Percentiles rank a stretch among this genome's conserved stretches.
These are phyloP conservation scores for Plebejus anna DNA, from an alignment of 2,888 invertebrate genomes.

Conservation along the genomic window DNA sequence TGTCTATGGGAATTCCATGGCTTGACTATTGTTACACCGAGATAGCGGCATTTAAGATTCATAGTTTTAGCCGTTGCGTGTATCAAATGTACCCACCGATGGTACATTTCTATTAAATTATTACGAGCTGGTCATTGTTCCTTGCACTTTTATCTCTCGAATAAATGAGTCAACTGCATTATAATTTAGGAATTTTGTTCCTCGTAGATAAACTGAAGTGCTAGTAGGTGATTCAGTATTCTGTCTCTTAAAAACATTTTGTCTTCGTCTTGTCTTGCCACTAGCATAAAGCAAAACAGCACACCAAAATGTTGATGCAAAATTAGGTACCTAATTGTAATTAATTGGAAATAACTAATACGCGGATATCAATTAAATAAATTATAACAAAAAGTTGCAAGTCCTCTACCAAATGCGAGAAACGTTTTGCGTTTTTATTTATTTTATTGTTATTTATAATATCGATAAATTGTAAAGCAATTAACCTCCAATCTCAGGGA, in stretches of 20 bases:
- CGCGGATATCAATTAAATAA: background rate
- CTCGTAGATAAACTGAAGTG: background rate
- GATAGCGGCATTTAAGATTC: slow-evolving; percentile 46
- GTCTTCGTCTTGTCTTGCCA: too few relatives aligned
- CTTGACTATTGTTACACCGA: slow-evolving; percentile 44
- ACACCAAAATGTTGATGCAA: background rate
- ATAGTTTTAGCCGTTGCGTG: slow-evolving; percentile 43
- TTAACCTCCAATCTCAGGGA: slow-evolving; percentile 51
- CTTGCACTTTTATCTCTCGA: slow-evolving; percentile 19
- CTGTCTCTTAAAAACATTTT: background rate
- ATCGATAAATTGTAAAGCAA: slow-evolving; percentile 59
- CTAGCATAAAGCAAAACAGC: too few relatives aligned
- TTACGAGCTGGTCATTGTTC: slow-evolving; percentile 23
- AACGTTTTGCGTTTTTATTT: slow-evolving; percentile 19
- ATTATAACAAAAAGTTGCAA: background rate
- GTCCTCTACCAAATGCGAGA: background rate
- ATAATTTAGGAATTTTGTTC: background rate
- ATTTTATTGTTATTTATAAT: slow-evolving; percentile 35
- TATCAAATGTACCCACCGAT: slow-evolving; percentile 34
- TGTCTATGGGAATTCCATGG: slow-evolving; percentile 64
- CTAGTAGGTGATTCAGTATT: background rate
- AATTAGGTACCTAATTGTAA: background rate
- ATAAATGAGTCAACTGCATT: background rate
- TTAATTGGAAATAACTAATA: background rate
- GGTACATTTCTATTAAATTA: slow-evolving; percentile 30